Evolutionary conservation across 1,140 invertebrate genomes (phyloP).

Genomic region (Bombus breviceps): DNA sequence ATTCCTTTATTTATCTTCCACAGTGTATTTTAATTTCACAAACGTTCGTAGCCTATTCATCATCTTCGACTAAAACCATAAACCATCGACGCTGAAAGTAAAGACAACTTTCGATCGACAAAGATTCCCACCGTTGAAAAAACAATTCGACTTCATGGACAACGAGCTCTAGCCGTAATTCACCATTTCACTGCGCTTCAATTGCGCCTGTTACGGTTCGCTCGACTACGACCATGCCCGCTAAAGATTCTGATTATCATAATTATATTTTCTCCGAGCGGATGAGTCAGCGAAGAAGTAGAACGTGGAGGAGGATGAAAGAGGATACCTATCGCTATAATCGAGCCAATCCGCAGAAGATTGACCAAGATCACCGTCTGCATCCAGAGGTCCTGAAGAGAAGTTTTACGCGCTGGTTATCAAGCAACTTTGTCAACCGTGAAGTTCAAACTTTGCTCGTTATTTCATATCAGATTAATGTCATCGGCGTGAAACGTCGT

Average conservation of each 20-base stretch:
- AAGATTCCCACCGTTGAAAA: not conserved
- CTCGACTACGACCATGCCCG: conserved; percentile 28
- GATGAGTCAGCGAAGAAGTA: conserved; percentile 59
- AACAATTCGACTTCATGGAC: conserved; percentile 1
- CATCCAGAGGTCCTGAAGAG: conserved; percentile 42
- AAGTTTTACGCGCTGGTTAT: conserved; percentile 60
- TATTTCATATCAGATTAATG: conserved; percentile 43
- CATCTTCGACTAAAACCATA: not conserved
- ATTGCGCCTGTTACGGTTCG: conserved; percentile 45
- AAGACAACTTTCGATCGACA: not conserved
- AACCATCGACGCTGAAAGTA: not conserved
- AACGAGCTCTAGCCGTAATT: not conserved
- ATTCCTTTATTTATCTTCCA: not conserved
- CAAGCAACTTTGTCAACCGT: conserved; percentile 60
- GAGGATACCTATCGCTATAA: conserved; percentile 52
- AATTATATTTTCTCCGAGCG: conserved; percentile 62
- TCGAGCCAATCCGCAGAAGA: conserved; percentile 58
- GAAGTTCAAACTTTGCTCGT: conserved; percentile 57
- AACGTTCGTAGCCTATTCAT: not conserved
- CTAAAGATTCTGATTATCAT: conserved; percentile 60
- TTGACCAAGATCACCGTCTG: conserved; percentile 54
- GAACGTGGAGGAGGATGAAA: conserved; percentile 35
- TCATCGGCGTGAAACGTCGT: not conserved
- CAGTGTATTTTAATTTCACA: not conserved
- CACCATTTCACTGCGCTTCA: conserved; percentile 15